Evolutionary conservation across 2,113 vertebrate species (phyloP), one percentile per base, ranked within the genome.

Genomic region (Bufo bufo): DNA sequence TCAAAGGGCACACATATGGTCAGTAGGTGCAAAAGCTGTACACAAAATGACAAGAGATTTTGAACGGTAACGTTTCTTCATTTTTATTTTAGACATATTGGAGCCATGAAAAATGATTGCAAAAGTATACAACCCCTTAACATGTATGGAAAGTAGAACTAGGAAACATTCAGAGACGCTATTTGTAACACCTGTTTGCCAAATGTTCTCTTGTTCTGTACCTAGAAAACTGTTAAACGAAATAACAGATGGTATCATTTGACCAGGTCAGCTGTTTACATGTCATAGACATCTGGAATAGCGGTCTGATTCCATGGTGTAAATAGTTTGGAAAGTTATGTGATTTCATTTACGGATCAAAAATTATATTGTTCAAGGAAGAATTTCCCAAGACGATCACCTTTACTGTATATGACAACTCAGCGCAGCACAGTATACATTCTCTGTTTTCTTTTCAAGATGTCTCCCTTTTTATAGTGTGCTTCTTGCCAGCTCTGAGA

Each of bases 221-320:
- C 90, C 89, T 92, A 90, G 84, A 90, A 91, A 86, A 84, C 81
- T 79, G 77, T 90, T 91, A 90, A 91, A 75, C 90, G 89, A 92
- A 93, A 90, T 52, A 91, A 65, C 90, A 93, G 87, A 92, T 86
- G 90, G 90, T 23, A 58, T 10, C 56, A 89, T 89, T 89, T 91
- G 90, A 78, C 59, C 86, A 90, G 58, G 33, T 85, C 87, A 90
- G 33, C 10, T 91, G 81, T 82, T 90, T 87, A 89, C 10, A 79
- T 82, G 87, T 84, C 77, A 82, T 65, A 90, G 11, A 90, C 92
- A 92, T 92, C 90, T 93, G 92, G 91, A 91, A 92, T 92, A 92
- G 77, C 82, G 23, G 77, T 79, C n/a, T 89, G 72, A 90, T 84
- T 87, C 89, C 74, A 90, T 23, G 49, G 69, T 90, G 65, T 85